These are phyloP conservation scores for Symphodus melops DNA, from an alignment of 2,113 vertebrate genomes.

Conservation along the genomic window DNA sequence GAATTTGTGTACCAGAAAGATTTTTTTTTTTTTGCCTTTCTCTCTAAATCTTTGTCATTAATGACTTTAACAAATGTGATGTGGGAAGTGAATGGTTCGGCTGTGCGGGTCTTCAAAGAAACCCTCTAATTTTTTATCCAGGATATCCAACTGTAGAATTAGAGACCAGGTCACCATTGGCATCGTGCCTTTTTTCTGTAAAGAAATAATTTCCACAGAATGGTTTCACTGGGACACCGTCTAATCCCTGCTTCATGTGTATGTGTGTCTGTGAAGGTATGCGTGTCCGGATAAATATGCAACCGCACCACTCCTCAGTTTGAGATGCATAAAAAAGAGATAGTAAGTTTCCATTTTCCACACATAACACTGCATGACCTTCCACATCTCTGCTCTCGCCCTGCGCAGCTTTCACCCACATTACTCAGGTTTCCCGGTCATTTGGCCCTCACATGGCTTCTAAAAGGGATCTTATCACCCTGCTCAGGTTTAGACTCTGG, in stretches of 20 bases:
- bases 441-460: constrained; percentile 77
- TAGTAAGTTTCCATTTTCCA: constrained; percentile 71
- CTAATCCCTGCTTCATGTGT: constrained; percentile 61
- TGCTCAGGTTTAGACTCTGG: constrained; percentile 72
- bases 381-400: constrained; percentile 62
- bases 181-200: constrained; percentile 70
- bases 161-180: constrained; percentile 74
- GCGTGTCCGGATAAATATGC: constrained; percentile 22
- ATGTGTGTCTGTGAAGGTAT: background rate
- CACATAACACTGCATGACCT: constrained; percentile 71
- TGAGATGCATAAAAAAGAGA: constrained; percentile 62
- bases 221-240: constrained; percentile 75
- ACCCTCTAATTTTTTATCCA: constrained; percentile 85
- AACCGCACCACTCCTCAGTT: constrained; percentile 41
- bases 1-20: constrained; percentile 84
- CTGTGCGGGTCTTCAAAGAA: constrained; percentile 80
- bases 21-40: constrained; percentile 81
- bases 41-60: constrained; percentile 84
- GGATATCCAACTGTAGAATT: constrained; percentile 84
- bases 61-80: constrained; percentile 87
- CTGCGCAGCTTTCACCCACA: constrained; percentile 73
- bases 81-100: constrained; percentile 74
- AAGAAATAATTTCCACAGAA: constrained; percentile 79
- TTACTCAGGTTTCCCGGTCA: constrained; percentile 74
- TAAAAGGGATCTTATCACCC: constrained; percentile 79